These are phyloP conservation scores for Aplysia californica DNA, from an alignment of 1,140 invertebrate species.

Conservation along the genomic window DNA sequence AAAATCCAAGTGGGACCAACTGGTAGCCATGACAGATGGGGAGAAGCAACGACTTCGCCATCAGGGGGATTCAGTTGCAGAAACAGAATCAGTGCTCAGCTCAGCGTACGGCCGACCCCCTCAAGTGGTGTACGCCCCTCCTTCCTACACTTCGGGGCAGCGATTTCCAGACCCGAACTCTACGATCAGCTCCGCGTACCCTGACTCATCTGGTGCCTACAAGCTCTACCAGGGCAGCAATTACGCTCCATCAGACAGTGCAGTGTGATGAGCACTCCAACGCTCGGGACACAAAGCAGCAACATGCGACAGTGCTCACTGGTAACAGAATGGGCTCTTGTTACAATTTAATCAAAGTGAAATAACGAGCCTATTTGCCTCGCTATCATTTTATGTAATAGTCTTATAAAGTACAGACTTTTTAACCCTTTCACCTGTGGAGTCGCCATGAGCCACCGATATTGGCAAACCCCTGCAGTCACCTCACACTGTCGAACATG, in stretches of 20 bases:
- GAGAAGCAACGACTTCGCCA: constrained; percentile 15
- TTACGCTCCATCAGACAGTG: neutral
- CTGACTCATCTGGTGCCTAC: neutral
- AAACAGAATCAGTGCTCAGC: constrained; percentile 24
- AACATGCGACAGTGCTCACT: too few species aligned
- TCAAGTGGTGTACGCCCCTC: neutral
- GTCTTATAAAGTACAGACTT: too few species aligned
- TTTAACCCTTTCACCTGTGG: too few species aligned
- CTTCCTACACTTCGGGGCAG: constrained; percentile 2
- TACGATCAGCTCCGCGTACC: neutral
- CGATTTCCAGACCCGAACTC: neutral
- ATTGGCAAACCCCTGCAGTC: too few species aligned
- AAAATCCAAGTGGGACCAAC: constrained; percentile 15
- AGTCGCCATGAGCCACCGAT: too few species aligned
- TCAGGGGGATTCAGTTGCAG: neutral
- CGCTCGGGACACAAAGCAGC: too few species aligned
- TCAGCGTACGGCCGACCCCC: constrained; percentile 3
- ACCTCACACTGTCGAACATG: too few species aligned
- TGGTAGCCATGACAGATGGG: constrained; percentile 18
- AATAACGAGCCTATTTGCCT: too few species aligned
- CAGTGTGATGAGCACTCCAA: neutral
- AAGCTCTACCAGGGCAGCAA: neutral
- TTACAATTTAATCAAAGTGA: too few species aligned
- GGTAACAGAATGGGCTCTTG: too few species aligned
- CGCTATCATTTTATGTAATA: too few species aligned